Conservation (phyloP, 2,888 invertebrate species). For the Suillia variegata region DNA sequence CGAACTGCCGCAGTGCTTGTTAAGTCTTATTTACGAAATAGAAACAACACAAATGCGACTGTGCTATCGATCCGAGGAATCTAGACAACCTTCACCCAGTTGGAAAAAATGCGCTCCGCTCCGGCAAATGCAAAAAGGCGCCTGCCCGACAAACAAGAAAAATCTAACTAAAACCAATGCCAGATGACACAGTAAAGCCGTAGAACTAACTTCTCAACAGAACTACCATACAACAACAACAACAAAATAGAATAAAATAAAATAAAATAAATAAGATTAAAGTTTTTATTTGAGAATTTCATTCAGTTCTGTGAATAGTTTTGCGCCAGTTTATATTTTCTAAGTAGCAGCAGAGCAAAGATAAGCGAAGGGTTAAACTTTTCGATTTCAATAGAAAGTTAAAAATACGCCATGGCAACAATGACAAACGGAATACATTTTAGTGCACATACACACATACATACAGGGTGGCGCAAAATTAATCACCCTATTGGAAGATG, state of each 20-base stretch:
- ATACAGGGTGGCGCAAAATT: too few species aligned
- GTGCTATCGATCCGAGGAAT: background rate
- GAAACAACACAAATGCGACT: background rate
- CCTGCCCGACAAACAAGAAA: background rate
- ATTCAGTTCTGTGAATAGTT: background rate
- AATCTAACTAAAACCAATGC: background rate
- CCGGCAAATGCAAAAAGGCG: too few species aligned
- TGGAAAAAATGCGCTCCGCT: constrained; percentile 23
- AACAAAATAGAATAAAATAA: too few species aligned
- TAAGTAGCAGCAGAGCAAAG: too few species aligned
- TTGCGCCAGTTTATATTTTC: too few species aligned
- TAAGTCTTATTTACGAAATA: too few species aligned
- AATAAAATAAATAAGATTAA: too few species aligned
- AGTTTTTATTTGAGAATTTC: too few species aligned
- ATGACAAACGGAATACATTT: background rate
- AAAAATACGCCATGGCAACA: background rate
- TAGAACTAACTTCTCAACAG: background rate
- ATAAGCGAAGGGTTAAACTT: background rate
- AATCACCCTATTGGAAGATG: too few species aligned
- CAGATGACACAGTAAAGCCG: background rate
- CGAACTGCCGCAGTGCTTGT: too few species aligned
- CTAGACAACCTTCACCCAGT: constrained; percentile 45
- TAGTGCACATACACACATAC: too few species aligned
- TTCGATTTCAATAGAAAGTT: background rate
- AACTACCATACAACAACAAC: too few species aligned